phyloP scores from a whole-genome alignment of 1,140 invertebrate species.

The Metopolophium dirhodum region DNA sequence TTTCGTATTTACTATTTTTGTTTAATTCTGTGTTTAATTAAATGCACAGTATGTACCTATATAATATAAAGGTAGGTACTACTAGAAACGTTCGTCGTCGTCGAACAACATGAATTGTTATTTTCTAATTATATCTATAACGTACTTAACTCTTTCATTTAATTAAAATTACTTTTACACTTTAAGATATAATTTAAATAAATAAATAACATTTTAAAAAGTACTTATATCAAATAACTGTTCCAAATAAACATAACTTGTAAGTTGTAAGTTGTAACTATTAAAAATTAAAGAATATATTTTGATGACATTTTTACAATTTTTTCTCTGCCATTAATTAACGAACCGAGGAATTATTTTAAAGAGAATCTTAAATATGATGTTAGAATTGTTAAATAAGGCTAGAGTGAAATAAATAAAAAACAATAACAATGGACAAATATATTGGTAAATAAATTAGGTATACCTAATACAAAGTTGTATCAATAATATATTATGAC shows the following conservation, averaged over 20 bases:
- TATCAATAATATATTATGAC: neutral
- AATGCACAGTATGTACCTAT: neutral
- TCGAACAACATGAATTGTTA: neutral
- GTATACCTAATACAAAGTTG: neutral
- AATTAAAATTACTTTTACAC: neutral
- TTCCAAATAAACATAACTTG: neutral
- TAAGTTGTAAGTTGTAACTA: neutral
- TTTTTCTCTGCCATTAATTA: neutral
- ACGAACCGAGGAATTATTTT: neutral
- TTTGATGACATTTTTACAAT: neutral
- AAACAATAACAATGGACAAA: neutral
- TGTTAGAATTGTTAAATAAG: neutral
- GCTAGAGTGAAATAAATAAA: neutral
- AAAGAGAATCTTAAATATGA: neutral
- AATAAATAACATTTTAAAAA: neutral
- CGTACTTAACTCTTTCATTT: neutral
- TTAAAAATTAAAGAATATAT: neutral
- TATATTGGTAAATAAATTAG: neutral
- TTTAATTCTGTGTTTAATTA: neutral
- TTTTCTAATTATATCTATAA: neutral
- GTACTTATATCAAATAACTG: neutral
- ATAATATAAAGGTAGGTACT: neutral
- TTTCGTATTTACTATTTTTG: neutral
- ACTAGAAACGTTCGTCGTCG: neutral
- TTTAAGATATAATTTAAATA: neutral